Base-by-base conservation (phyloP, 2,797 vertebrate genomes). In the Tarsius wallacei region DNA sequence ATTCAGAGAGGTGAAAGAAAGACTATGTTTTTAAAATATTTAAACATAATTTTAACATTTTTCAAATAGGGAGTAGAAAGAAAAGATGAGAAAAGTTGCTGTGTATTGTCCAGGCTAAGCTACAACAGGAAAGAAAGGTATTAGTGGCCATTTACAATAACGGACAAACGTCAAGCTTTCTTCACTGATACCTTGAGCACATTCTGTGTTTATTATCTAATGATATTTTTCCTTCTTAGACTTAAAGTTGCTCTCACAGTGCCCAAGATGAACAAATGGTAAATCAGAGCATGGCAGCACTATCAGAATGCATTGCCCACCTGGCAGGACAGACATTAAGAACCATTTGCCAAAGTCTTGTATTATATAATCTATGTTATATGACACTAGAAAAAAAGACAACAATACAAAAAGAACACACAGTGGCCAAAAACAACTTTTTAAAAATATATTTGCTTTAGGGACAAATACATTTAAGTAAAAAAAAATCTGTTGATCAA, bases 1-100 rank as follows among this genome's bases (percentile, higher is more conserved):
- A 87, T 36, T 96, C 47, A 61, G 42, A 77, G 22, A n/a, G 55
- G 21, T 21, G 19, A 89, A 91, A 84, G 7, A 73, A 33, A 87
- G 19, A 49, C 26, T 17, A 5, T 36, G 42, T 31, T 87, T 68
- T 83, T 26, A 89, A 97, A 89, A 80, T 36, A 63, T 61, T 84
- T 90, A 82, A 88, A 74, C 47, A 78, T 16, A 68, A 88, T 57
- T 82, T 73, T 42, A 87, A 68, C n/a, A 61, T 36, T 86, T 91
- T 95, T 66, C 26, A 80, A 91, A 87, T 26, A 55, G 28, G 42
- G 19, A 92, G 4, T 26, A 73, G 0, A 17, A 49, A 49, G 64
- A 17, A 76, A 86, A 59, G 42, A 61, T 26, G 28, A 14, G 3
- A 4, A 24, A 33, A 63, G 63, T 13, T 36, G 5, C 13, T 82